Evolutionary conservation across 2,888 invertebrate species (phyloP).

Genomic region (Andrena praecox): DNA sequence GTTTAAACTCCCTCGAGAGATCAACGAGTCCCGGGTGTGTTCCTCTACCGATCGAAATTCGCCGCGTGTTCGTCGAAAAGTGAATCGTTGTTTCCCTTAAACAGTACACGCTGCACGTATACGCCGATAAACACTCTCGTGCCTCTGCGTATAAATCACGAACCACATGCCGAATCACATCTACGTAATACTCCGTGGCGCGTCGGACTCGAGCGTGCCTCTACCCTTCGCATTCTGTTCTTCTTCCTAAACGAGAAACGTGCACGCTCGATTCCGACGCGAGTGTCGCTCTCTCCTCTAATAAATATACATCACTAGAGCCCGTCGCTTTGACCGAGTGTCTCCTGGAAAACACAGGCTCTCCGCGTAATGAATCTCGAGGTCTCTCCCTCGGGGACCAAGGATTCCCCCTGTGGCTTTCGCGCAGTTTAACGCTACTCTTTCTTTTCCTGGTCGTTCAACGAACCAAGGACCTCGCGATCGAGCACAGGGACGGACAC

Average conservation of each 20-base stretch:
- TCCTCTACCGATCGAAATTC: background rate
- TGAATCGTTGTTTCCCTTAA: conserved; percentile 70
- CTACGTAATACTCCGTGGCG: conserved; percentile 61
- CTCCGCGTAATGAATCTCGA: conserved; percentile 27
- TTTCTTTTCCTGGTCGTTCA: background rate
- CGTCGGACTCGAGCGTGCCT: conserved; percentile 53
- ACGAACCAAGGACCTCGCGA: no score
- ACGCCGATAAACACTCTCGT: conserved; percentile 69
- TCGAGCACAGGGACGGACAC: no score
- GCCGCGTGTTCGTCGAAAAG: conserved; percentile 62
- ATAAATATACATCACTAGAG: conserved; percentile 56
- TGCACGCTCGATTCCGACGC: conserved; percentile 50
- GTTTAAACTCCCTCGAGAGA: background rate
- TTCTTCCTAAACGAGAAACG: background rate
- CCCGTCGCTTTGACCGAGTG: conserved; percentile 22
- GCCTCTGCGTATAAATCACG: conserved; percentile 74
- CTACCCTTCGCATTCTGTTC: background rate
- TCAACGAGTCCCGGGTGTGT: background rate
- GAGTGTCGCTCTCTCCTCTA: conserved; percentile 33
- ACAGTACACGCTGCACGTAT: conserved; percentile 34
- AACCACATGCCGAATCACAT: conserved; percentile 77
- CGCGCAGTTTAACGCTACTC: conserved; percentile 37
- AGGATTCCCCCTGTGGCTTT: conserved; percentile 12
- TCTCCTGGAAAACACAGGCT: conserved; percentile 37
- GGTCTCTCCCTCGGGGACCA: conserved; percentile 8